A percentile compares a stretch with the other conserved stretches of the same genome.
Evolutionary conservation across 2,113 vertebrate species (phyloP).

Genomic region (Sinocyclocheilus maitianheensis): DNA sequence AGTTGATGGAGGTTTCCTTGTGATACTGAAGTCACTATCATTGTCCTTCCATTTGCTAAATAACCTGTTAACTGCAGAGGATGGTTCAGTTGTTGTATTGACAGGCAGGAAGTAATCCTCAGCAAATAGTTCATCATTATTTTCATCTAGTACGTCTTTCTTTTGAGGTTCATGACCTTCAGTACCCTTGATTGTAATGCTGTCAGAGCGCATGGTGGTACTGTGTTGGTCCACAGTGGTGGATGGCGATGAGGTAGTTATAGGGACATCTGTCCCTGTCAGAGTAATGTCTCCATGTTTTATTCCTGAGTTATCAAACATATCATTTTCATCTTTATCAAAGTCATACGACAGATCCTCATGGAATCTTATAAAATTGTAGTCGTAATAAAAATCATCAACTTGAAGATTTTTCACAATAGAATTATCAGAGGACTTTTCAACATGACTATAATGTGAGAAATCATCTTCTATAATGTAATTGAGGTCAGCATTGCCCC

Average conservation of each 20-base stretch:
- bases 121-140: constrained; percentile 41
- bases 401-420: constrained; percentile 74
- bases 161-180: constrained; percentile 1
- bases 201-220: background rate
- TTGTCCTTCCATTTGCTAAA: constrained; percentile 39
- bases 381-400: constrained; percentile 97
- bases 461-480: constrained; percentile 70
- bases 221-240: constrained; percentile 28
- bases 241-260: background rate
- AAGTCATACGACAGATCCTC: constrained; percentile 85
- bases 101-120: constrained; percentile 69
- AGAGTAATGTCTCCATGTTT: background rate
- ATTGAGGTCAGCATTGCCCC: constrained; percentile 64
- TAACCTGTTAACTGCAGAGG: constrained; percentile 37
- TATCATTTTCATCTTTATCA: constrained; percentile 56
- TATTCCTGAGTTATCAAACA: constrained; percentile 46
- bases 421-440: constrained; percentile 64
- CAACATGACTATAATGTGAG: constrained; percentile 65
- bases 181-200: background rate
- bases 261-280: constrained; percentile 39
- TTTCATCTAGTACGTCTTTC: background rate
- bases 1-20: constrained; percentile 33
- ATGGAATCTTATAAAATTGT: constrained; percentile 97
- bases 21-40: constrained; percentile 26
- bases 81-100: constrained; percentile 46